Evolutionary conservation across 2,113 vertebrate species (phyloP).

Genomic region (Agelaius phoeniceus): DNA sequence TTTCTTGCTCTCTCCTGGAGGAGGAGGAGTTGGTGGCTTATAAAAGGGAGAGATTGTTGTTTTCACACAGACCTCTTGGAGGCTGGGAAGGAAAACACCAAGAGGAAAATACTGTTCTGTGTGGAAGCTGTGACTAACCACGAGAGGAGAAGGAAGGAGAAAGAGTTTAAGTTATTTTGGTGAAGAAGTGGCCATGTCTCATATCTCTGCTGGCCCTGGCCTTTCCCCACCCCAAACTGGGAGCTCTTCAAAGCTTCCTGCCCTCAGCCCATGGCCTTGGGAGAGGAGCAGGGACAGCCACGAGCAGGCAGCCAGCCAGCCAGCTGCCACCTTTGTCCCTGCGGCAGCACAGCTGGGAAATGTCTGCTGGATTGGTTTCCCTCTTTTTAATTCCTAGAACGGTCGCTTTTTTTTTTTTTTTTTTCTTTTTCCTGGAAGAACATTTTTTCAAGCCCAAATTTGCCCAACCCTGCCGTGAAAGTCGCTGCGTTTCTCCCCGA

Average conservation of each 20-base stretch:
- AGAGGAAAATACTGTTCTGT: neutral
- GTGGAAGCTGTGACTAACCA: neutral
- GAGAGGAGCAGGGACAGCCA: neutral
- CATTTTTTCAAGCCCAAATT: neutral
- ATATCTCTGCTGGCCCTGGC: neutral
- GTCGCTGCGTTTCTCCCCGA: neutral
- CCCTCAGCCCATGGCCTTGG: neutral
- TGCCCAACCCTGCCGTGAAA: neutral
- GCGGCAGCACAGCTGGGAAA: neutral
- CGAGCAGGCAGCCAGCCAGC: neutral
- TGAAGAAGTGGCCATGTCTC: neutral
- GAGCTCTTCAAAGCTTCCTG: conserved; percentile 10
- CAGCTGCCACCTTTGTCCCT: conserved; percentile 28
- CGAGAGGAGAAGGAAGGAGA: neutral
- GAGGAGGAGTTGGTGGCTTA: neutral
- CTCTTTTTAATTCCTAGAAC: neutral
- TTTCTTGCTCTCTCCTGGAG: neutral
- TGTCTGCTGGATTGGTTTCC: neutral
- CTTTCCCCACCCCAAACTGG: neutral
- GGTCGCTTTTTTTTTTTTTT: neutral
- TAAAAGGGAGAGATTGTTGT: neutral
- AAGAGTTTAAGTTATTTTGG: neutral
- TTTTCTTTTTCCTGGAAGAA: neutral
- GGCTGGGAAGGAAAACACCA: neutral
- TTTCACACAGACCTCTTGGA: neutral